Conservation (phyloP, 2,888 invertebrate species). For the Eilema griseolum region DNA sequence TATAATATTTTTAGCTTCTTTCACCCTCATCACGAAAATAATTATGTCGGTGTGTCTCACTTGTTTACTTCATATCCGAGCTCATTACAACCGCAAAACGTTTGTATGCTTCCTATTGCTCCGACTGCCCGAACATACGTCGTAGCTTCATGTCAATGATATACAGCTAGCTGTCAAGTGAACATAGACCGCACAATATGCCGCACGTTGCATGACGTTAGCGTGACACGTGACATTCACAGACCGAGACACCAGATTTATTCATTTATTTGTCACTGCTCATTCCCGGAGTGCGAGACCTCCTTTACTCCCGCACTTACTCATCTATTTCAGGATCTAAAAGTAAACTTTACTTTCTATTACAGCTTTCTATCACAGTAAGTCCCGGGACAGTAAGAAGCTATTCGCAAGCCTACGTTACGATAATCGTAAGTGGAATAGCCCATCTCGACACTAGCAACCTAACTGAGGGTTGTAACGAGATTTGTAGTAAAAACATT, state of each 20-base stretch:
- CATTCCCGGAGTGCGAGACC: too few species aligned
- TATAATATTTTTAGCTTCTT: neutral
- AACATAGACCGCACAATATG: slow-evolving; percentile 11
- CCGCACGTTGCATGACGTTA: slow-evolving; percentile 3
- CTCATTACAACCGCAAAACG: neutral
- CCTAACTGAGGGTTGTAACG: slow-evolving; percentile 10
- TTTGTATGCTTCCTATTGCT: neutral
- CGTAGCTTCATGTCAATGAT: slow-evolving; percentile 2
- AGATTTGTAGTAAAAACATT: slow-evolving; percentile 20
- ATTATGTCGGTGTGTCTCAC: neutral
- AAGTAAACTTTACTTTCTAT: neutral
- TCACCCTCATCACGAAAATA: neutral
- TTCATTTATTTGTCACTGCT: slow-evolving; percentile 33
- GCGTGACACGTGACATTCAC: slow-evolving; percentile 22
- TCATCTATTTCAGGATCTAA: slow-evolving; percentile 10
- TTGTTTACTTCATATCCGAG: neutral
- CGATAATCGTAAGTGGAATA: slow-evolving; percentile 27
- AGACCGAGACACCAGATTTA: slow-evolving; percentile 19
- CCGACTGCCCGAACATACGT: neutral
- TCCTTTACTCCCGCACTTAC: slow-evolving; percentile 1
- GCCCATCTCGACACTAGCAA: slow-evolving; percentile 23
- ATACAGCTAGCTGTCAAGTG: neutral
- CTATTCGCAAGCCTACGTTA: slow-evolving; percentile 15
- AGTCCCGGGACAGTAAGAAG: slow-evolving; percentile 10
- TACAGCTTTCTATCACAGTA: neutral